A percentile compares a stretch with the other conserved stretches of the same genome.
phyloP scores from a whole-genome alignment of 2,797 vertebrate species.

The Hapalemur alaotrensis region DNA sequence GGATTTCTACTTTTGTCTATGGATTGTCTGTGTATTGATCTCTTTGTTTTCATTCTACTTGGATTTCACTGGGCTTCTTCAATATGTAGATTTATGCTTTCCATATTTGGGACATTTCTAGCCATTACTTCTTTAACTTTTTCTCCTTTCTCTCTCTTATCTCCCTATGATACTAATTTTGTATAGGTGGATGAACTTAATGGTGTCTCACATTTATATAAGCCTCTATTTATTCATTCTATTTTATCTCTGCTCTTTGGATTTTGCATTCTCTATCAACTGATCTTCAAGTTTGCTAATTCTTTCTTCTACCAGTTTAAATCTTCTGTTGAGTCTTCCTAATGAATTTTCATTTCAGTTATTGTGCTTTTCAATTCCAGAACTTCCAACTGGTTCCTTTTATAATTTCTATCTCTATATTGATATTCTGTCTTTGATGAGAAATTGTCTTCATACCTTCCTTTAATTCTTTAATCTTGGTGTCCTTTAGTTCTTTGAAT shows the following conservation, averaged over 20 bases:
- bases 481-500: neutral
- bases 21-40: neutral
- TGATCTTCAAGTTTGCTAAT: neutral
- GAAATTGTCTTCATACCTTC: neutral
- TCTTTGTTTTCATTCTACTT: neutral
- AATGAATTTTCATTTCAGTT: neutral
- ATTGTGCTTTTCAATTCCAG: neutral
- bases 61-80: neutral
- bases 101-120: neutral
- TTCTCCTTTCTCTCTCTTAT: neutral
- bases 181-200: neutral
- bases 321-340: neutral
- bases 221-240: neutral
- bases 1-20: neutral
- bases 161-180: neutral
- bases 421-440: neutral
- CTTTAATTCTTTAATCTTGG: neutral
- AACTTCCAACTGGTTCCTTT: neutral
- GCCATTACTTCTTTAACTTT: neutral
- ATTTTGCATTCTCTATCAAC: neutral
- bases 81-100: neutral
- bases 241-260: neutral
- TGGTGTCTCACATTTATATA: neutral
- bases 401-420: neutral
- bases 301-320: neutral